phyloP scores from a whole-genome alignment of 2,113 vertebrate genomes.

The Saguinus midas region DNA sequence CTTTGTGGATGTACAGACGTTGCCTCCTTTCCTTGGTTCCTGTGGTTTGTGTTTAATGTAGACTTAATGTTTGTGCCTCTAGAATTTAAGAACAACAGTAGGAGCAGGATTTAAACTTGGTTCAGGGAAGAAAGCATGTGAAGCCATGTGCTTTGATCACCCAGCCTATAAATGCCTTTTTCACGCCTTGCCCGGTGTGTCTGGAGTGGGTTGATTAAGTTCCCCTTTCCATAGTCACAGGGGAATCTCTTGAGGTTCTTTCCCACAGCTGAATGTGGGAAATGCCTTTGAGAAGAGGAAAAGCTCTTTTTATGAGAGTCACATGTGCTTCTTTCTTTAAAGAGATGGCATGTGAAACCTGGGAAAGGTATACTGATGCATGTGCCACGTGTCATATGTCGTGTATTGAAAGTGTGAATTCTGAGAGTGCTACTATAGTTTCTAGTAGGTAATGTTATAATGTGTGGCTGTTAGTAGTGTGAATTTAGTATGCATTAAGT shows the following conservation, averaged over 20 bases:
- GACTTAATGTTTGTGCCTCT: constrained; percentile 38
- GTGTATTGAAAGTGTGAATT: not conserved
- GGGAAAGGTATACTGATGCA: not conserved
- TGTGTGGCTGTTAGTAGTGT: not conserved
- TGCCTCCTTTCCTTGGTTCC: constrained; percentile 46
- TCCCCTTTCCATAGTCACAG: not conserved
- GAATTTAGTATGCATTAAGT: not conserved
- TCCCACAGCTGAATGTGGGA: not conserved
- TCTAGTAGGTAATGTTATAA: not conserved
- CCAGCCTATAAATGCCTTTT: not conserved
- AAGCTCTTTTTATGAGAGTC: not conserved
- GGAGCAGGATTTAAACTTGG: constrained; percentile 21
- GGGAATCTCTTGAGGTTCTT: not conserved
- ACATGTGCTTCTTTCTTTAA: constrained; percentile 5
- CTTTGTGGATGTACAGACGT: not conserved
- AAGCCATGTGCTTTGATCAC: not conserved
- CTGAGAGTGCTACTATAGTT: not conserved
- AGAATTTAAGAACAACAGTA: constrained; percentile 52
- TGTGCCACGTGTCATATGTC: not conserved
- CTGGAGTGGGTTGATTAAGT: not conserved
- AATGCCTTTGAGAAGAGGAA: constrained; percentile 9
- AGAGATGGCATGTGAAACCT: not conserved
- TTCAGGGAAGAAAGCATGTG: not conserved
- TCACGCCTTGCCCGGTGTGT: not conserved
- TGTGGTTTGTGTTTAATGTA: constrained; percentile 14